Conservation (phyloP, 2,797 vertebrate genomes). For the Paedocypris micromegethes region DNA sequence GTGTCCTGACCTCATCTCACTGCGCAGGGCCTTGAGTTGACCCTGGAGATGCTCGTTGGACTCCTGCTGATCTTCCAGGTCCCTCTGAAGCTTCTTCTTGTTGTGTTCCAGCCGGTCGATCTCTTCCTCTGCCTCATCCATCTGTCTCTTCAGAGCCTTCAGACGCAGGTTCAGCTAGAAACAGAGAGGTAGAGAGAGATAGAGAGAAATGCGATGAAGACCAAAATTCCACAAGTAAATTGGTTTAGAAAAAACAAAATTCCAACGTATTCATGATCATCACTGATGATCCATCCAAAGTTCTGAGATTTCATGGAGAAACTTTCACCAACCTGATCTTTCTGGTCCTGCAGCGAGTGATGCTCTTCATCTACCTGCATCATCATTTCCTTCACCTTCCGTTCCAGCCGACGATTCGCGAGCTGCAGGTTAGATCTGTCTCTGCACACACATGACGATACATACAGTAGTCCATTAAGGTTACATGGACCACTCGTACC, state of each 20-base stretch:
- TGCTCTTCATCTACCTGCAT: conserved; percentile 95
- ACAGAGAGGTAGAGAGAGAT: conserved; percentile 16
- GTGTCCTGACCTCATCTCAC: conserved; percentile 76
- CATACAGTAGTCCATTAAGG: too few species aligned
- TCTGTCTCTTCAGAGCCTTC: conserved; percentile 93
- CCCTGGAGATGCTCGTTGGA: conserved; percentile 87
- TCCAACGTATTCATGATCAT: conserved; percentile 1
- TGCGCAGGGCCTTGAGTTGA: conserved; percentile 81
- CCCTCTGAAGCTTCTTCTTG: conserved; percentile 95
- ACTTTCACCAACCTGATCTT: conserved; percentile 81
- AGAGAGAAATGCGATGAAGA: not conserved
- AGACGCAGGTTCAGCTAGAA: conserved; percentile 88
- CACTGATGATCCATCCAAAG: not conserved
- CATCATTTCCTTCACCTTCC: conserved; percentile 92
- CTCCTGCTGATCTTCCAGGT: conserved; percentile 91
- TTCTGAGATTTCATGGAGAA: too few species aligned
- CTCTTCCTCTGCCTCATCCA: conserved; percentile 93
- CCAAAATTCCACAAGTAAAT: not conserved
- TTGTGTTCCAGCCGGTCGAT: conserved; percentile 88
- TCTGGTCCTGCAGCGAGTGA: conserved; percentile 86
- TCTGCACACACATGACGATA: conserved; percentile 56
- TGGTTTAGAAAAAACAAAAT: not conserved
- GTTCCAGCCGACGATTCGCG: conserved; percentile 87
- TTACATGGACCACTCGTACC: too few species aligned
- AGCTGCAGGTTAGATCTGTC: conserved; percentile 87